Evolutionary conservation across 2,888 invertebrate genomes (phyloP), one percentile per base, ranked within the genome.

Genomic region (Ormyrus nitidulus): DNA sequence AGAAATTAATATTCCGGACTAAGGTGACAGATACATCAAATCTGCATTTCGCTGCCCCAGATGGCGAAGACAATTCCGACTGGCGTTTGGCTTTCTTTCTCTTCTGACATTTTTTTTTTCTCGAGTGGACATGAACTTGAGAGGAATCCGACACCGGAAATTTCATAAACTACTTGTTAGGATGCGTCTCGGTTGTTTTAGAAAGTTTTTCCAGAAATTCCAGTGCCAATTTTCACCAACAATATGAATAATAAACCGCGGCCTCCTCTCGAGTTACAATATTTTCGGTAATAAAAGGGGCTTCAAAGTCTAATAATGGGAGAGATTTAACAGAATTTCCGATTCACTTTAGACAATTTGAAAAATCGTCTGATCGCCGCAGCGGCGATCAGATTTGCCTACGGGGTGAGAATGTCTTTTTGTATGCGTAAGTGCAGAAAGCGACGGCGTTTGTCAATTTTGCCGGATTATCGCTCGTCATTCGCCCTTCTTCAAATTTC

Each of bases 21-120:
- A 88, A 88, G 86, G 85, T 90, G 90, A 90, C 90, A 89, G 90
- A 90, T 87, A 88, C 87, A 90, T 90, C 88, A 88, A 90, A 90
- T 89, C 87, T 90, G 89, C 89, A 88, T 88, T 86, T 87, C 87
- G 85, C 86, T 85, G 10, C 9, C 13, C 77, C 79, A 82, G 85
- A 85, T 85, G 81, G 75, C 46, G 61, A 5, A 65, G 81, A 78
- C 81, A 78, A 75, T 75, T 71, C 51, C 46, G 46, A 8, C 64
- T 19, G n/a, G 64, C 51, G 44, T 51, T 61, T 19, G n/a, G n/a
- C 51, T 54, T 51, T 61, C 51, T 46, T 64, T 70, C 46, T 75
- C 59, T n/a, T 34, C 34, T 34, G 19, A 19, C 4, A 4, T 61
- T 19, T 56, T 48, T 69, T 48, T 69, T 19, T 34, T 64, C 2